Conservation (phyloP, 2,888 invertebrate genomes). For the Heliconius charithonia region DNA sequence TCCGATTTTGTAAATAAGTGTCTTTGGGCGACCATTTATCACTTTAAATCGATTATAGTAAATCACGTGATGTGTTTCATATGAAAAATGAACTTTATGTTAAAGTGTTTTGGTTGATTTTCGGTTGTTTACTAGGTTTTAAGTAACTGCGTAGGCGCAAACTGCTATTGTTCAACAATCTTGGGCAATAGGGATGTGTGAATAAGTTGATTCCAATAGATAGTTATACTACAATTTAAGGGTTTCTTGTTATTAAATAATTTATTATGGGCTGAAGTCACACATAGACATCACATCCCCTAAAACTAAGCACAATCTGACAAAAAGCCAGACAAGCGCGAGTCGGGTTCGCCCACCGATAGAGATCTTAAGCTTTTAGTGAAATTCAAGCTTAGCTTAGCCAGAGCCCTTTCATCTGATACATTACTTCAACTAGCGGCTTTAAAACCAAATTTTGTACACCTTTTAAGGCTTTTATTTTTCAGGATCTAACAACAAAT, state of each 20-base stretch:
- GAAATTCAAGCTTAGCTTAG: too few species aligned
- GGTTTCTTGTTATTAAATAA: not conserved
- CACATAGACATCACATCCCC: too few species aligned
- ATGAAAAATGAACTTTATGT: conserved; percentile 25
- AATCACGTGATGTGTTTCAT: conserved; percentile 37
- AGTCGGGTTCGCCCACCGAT: too few species aligned
- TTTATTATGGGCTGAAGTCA: not conserved
- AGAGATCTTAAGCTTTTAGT: too few species aligned
- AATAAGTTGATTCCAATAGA: conserved; percentile 31
- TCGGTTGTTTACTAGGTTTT: conserved; percentile 8
- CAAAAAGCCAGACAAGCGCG: too few species aligned
- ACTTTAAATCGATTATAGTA: conserved; percentile 54
- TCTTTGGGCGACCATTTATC: conserved; percentile 48
- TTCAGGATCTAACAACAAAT: too few species aligned
- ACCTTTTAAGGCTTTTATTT: too few species aligned
- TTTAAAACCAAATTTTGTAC: too few species aligned
- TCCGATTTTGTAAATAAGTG: conserved; percentile 38
- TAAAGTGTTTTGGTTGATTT: conserved; percentile 19
- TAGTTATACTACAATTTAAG: conserved; percentile 10
- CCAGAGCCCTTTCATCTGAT: too few species aligned
- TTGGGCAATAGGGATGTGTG: conserved; percentile 43
- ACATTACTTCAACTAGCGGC: too few species aligned
- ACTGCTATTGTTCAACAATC: conserved; percentile 46
- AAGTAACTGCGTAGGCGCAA: conserved; percentile 44
- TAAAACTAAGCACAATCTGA: too few species aligned